Base-by-base conservation (phyloP, 2,113 vertebrate species). In the Paedocypris sp. region DNA sequence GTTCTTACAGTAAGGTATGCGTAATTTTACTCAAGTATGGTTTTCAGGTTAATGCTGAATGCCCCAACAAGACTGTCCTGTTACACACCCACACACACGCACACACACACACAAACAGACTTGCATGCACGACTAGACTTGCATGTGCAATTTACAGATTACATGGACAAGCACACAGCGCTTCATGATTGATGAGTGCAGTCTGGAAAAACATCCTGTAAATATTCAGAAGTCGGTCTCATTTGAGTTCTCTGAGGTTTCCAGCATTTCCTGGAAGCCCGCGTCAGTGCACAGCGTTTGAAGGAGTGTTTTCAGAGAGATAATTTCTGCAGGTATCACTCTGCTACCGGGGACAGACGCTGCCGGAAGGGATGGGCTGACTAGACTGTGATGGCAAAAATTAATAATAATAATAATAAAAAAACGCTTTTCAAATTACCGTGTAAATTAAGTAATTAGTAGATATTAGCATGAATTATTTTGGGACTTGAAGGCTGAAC, bases 61-160 rank as follows among this genome's bases (percentile, higher is more conserved):
- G 29, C 49, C 32, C 29, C 23, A 11, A 56, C 39, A 25, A 19
- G n/a, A 54, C 41, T 41, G n/a, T 41, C 52, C 39, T 41, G 52
- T 2, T 0, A 23, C 18, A 16, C 43, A 31, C 15, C 46, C 36
- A 20, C 13, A 46, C 13, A 10, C 42, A 22, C 11, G 46, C 62
- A 66, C 31, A 5, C 46, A 45, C 45, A 32, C 13, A 32, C 33
- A n/a, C n/a, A n/a, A n/a, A n/a, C n/a, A n/a, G n/a, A n/a, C n/a
- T n/a, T n/a, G n/a, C n/a, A 52, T 15, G 49, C 48, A 52, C 5
- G 39, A 1, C 13, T 15, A 10, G 10, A 46, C 16, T 22, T 41
- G 20, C 31, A 31, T 63, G 41, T 63, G 54, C 13, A 58, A 60
- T 36, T 54, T 31, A 33, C 25, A 53, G 50, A 59, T 69, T 63